Base-by-base conservation (phyloP, 2,888 invertebrate species). In the Dynastes tityus region DNA sequence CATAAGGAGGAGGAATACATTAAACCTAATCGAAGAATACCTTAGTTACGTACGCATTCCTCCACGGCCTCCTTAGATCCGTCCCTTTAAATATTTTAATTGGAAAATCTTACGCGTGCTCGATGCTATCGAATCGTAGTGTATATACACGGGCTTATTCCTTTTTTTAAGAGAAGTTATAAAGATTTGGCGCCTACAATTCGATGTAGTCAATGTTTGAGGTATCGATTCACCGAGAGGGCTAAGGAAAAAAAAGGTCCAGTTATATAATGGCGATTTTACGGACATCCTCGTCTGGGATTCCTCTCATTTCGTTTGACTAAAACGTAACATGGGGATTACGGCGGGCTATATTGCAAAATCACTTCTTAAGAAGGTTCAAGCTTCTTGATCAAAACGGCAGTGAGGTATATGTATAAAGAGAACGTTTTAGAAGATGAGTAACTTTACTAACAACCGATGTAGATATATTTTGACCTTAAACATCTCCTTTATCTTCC, bases 341-440 rank as follows among this genome's bases (percentile, higher is more conserved):
- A 67, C 27, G 22, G 67, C 16, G 67, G 65, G 65, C 65, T 65
- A 40, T 65, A 65, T 65, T 65, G 40, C n/a, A 40, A 68, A 49
- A 49, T 49, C 68, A 51, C 68, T 68, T 68, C 51, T 68, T 68
- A 68, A 68, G 68, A 68, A 45, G 68, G 68, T 49, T 65, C n/a
- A 13, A 45, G 16, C n/a, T n/a, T 51, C 40, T 68, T 68, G 68
- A 68, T 68, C 68, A 68, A 55, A 55, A 61, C 4, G 11, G 27
- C 61, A 2, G 22, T 22, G 6, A 22, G 1, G 8, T 45, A 11
- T 45, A 45, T 45, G 11, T 45, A 45, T 45, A 37, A 5, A 37
- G 37, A 37, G 37, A 37, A 11, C 11, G 45, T 45, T 45, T 45
- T 8, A 45, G 11, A 45, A 45, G 11, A 45, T 8, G 45, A 45